A percentile compares a stretch with the other conserved stretches of the same genome.
Conservation (phyloP, 2,888 invertebrate genomes). For the Scrobipalpa costella region DNA sequence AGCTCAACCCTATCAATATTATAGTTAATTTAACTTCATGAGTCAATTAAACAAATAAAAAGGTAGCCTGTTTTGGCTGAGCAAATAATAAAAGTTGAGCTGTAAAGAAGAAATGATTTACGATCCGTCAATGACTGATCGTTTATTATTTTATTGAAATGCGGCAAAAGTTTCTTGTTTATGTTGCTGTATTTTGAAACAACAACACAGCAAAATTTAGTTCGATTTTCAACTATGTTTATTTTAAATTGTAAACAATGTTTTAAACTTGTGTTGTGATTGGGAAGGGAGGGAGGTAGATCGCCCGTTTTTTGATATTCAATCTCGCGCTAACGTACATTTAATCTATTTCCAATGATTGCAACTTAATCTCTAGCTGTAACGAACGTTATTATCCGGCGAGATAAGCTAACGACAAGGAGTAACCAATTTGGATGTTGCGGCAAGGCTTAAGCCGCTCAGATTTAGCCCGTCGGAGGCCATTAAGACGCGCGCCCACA, state of each 20-base stretch:
- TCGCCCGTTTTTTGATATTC: neutral
- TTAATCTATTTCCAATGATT: constrained; percentile 29
- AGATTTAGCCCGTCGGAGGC: constrained; percentile 57
- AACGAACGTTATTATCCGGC: constrained; percentile 40
- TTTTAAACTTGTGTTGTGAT: neutral
- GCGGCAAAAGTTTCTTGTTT: constrained; percentile 41
- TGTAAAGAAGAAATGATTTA: constrained; percentile 48
- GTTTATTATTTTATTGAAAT: constrained; percentile 45
- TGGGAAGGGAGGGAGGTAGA: neutral
- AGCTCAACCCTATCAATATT: too few species aligned
- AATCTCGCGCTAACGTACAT: neutral
- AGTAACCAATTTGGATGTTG: constrained; percentile 60
- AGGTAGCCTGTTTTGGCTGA: constrained; percentile 41
- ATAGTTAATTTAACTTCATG: constrained; percentile 39
- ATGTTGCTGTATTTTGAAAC: constrained; percentile 35
- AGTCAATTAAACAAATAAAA: constrained; percentile 39
- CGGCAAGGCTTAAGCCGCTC: constrained; percentile 52
- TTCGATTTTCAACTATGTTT: constrained; percentile 31
- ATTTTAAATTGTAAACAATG: neutral
- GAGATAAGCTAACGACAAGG: constrained; percentile 57
- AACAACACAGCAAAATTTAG: constrained; percentile 35
- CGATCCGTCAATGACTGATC: constrained; percentile 44
- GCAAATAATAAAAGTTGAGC: constrained; percentile 48
- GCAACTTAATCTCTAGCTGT: constrained; percentile 19
- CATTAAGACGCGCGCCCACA: constrained; percentile 55